Conservation (phyloP, 2,113 vertebrate genomes). For the Amazona guildingii region DNA sequence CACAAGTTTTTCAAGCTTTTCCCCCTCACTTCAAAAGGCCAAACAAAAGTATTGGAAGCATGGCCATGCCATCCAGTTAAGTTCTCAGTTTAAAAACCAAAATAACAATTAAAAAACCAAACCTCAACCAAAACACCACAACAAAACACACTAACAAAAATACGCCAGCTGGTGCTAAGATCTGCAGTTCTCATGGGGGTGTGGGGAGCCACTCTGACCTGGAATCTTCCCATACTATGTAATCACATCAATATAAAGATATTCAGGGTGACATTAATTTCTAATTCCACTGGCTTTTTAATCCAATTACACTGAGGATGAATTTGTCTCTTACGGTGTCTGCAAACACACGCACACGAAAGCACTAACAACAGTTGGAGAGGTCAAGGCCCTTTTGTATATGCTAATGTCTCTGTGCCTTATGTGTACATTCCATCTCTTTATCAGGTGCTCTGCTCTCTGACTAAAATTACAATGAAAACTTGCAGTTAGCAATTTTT, state of each 20-base stretch:
- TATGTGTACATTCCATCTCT: not conserved
- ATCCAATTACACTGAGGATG: not conserved
- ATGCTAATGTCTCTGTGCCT: not conserved
- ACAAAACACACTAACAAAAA: not conserved
- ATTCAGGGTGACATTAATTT: not conserved
- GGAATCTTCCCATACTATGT: not conserved
- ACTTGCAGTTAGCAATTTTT: not conserved
- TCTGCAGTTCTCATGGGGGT: not conserved
- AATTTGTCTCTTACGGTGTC: not conserved
- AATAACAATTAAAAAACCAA: not conserved
- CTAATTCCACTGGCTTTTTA: not conserved
- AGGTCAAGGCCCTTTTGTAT: conserved; percentile 11
- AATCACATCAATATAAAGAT: not conserved
- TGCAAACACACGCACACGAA: not conserved
- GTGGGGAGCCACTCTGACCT: not conserved
- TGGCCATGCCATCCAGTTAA: not conserved
- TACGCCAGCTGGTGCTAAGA: not conserved
- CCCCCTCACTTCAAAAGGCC: not conserved
- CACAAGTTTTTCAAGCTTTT: not conserved
- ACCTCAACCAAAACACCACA: not conserved
- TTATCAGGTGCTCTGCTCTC: not conserved
- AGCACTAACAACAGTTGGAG: not conserved
- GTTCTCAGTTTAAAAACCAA: not conserved
- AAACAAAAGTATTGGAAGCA: not conserved
- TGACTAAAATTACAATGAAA: not conserved